Evolutionary conservation across 2,797 vertebrate genomes (phyloP).

Genomic region (Geotria australis): DNA sequence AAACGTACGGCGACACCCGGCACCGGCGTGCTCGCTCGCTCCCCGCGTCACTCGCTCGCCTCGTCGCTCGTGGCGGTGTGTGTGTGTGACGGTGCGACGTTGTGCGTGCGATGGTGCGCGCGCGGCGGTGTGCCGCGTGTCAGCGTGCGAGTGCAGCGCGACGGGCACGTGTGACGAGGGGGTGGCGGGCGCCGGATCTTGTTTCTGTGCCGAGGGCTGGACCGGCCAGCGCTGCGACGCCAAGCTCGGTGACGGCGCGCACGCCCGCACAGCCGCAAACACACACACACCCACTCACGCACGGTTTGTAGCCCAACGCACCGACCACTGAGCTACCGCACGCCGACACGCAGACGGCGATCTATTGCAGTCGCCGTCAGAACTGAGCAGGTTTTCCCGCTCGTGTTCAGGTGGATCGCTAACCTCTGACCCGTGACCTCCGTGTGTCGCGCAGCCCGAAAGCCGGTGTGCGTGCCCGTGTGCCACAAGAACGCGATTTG

Average conservation of each 20-base stretch:
- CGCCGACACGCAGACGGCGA: too few relatives aligned
- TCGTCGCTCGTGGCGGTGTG: too few relatives aligned
- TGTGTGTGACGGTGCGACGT: too few relatives aligned
- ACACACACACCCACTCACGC: background rate
- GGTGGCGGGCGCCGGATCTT: constrained; percentile 35
- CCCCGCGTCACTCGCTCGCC: background rate
- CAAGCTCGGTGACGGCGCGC: constrained; percentile 16
- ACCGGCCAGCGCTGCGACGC: constrained; percentile 30
- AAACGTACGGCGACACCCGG: constrained; percentile 11
- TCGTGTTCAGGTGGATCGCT: too few relatives aligned
- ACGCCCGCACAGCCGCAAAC: background rate
- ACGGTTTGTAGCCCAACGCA: too few relatives aligned
- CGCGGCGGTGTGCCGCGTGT: too few relatives aligned
- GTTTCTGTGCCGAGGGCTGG: constrained; percentile 56
- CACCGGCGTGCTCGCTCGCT: background rate
- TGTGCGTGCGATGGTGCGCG: too few relatives aligned
- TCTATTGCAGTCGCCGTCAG: too few relatives aligned
- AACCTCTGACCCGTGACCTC: too few relatives aligned
- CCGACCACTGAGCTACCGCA: too few relatives aligned
- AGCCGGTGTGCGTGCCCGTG: constrained; percentile 22
- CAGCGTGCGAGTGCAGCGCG: constrained; percentile 42
- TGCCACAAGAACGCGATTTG: constrained; percentile 41
- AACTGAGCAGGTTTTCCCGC: too few relatives aligned
- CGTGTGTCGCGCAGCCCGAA: constrained; percentile 9
- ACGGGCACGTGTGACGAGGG: constrained; percentile 54